Conservation (phyloP, 37 sponge, comb jelly and placozoan species). For the Haliclona indistincta region DNA sequence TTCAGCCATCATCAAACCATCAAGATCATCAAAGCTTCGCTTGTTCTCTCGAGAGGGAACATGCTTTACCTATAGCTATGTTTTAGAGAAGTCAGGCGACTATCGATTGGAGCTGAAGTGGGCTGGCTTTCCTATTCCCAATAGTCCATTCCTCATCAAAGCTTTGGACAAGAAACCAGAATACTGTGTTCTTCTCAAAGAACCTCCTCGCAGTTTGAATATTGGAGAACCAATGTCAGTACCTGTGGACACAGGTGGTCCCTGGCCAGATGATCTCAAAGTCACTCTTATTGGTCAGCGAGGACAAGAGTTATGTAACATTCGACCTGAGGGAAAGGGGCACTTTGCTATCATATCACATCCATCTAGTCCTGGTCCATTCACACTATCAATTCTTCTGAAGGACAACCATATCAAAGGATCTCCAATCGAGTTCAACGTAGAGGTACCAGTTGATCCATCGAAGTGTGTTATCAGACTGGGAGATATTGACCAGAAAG, state of each 20-base stretch:
- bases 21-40: conserved; percentile 17
- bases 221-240: conserved; percentile 40
- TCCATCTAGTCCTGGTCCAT: conserved; percentile 37
- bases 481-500: conserved; percentile 5
- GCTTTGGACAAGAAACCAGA: neutral
- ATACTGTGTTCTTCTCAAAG: conserved; percentile 20
- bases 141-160: conserved; percentile 61
- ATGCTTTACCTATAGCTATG: conserved; percentile 39
- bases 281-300: conserved; percentile 41
- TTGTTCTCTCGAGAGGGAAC: conserved; percentile 4
- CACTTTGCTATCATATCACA: conserved; percentile 19
- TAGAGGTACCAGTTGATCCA: conserved; percentile 4
- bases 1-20: conserved; percentile 31
- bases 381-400: conserved; percentile 32
- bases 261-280: conserved; percentile 49
- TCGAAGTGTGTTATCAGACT: conserved; percentile 28
- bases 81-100: conserved; percentile 36
- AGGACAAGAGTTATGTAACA: conserved; percentile 29
- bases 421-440: conserved; percentile 39
- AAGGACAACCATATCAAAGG: conserved; percentile 36
- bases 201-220: conserved; percentile 33
- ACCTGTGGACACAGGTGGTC: conserved; percentile 47
- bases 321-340: too few species aligned
- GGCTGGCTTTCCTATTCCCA: conserved; percentile 53
- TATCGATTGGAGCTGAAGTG: conserved; percentile 65